phyloP scores from a whole-genome alignment of 2,113 vertebrate genomes.

The Protobothrops mucrosquamatus region DNA sequence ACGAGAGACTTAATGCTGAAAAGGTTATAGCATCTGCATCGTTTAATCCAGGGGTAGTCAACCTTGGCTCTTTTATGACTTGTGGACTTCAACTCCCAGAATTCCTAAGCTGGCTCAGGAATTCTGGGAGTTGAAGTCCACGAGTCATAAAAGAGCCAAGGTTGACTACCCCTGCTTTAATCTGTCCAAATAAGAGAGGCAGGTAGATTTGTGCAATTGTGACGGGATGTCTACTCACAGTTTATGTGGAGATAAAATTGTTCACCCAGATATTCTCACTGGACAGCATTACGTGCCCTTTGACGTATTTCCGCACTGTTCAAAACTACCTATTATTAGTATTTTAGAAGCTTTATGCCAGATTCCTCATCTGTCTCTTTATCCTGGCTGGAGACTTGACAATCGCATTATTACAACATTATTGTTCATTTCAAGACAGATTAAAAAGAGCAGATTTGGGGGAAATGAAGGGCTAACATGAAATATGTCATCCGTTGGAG shows the following conservation, averaged over 20 bases:
- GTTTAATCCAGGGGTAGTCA: not conserved
- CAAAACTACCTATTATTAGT: not conserved
- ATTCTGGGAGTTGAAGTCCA: too few species aligned
- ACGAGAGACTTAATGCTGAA: not conserved
- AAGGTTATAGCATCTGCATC: not conserved
- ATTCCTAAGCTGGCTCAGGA: too few species aligned
- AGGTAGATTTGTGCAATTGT: not conserved
- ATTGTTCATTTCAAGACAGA: conserved; percentile 13
- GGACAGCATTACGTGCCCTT: not conserved
- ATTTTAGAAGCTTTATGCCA: not conserved
- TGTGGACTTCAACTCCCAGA: too few species aligned
- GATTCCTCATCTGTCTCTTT: conserved; percentile 10
- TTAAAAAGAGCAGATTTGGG: conserved; percentile 10
- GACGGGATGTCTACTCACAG: not conserved
- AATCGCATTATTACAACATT: conserved; percentile 21
- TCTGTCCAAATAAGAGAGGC: not conserved
- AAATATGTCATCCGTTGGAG: conserved; percentile 5
- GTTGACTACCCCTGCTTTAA: not conserved
- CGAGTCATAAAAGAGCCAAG: too few species aligned
- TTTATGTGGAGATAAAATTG: not conserved
- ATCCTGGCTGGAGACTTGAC: not conserved
- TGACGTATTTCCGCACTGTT: not conserved
- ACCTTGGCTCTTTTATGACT: too few species aligned
- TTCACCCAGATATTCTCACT: too few species aligned
- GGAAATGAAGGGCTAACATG: not conserved